Conservation (phyloP, 2,797 vertebrate species). For the Echeneis naucrates region DNA sequence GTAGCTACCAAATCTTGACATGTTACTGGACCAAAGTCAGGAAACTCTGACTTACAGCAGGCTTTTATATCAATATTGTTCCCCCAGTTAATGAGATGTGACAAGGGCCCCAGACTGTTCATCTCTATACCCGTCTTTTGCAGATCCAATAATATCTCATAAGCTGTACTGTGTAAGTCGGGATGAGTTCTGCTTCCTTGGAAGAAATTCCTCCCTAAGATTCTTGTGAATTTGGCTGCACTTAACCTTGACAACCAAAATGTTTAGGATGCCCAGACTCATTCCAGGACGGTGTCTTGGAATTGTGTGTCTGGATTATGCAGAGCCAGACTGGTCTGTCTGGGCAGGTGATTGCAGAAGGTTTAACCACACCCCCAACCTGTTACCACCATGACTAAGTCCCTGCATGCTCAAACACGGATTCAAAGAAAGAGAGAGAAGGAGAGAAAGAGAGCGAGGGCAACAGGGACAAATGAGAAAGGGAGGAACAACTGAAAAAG, state of each 20-base stretch:
- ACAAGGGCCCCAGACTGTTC: constrained; percentile 13
- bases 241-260: constrained; percentile 75
- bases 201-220: constrained; percentile 63
- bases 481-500: constrained; percentile 58
- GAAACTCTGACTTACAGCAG: constrained; percentile 43
- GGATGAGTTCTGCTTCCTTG: constrained; percentile 46
- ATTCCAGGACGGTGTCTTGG: constrained; percentile 53
- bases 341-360: constrained; percentile 72
- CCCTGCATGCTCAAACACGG: constrained; percentile 12
- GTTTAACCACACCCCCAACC: constrained; percentile 54
- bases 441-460: constrained; percentile 9
- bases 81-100: constrained; percentile 36
- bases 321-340: constrained; percentile 63
- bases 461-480: constrained; percentile 47
- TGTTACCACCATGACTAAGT: constrained; percentile 37
- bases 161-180: constrained; percentile 39
- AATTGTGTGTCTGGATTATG: constrained; percentile 46
- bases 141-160: constrained; percentile 37
- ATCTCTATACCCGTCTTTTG: constrained; percentile 31
- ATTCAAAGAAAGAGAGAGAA: constrained; percentile 1
- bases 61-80: constrained; percentile 33
- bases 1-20: constrained; percentile 7
- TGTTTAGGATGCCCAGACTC: constrained; percentile 71
- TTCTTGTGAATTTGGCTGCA: constrained; percentile 57
- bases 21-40: constrained; percentile 27